These are phyloP conservation scores for Octodon degus DNA, from an alignment of 2,113 vertebrate species.

Conservation along the genomic window DNA sequence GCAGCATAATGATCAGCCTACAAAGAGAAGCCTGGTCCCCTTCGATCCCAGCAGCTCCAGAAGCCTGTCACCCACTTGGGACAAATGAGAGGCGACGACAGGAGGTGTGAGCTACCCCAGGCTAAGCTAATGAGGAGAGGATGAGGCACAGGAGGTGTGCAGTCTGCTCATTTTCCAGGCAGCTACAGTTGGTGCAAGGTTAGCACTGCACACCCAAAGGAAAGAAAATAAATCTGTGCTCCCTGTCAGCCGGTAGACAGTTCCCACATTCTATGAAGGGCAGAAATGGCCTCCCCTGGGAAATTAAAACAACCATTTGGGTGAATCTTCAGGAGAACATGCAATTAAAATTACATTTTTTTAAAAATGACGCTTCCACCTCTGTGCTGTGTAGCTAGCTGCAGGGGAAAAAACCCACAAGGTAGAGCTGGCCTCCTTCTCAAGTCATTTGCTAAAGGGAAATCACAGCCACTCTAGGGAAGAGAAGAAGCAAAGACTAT, in stretches of 20 bases:
- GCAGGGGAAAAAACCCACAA: slow-evolving; percentile 15
- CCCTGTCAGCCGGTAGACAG: neutral
- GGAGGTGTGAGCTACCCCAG: slow-evolving; percentile 49
- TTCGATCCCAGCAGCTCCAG: neutral
- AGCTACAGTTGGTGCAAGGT: neutral
- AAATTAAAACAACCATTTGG: slow-evolving; percentile 75
- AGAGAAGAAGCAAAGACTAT: neutral
- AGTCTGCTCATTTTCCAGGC: slow-evolving; percentile 47
- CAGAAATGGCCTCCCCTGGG: slow-evolving; percentile 47
- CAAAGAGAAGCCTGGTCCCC: neutral
- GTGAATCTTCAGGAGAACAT: slow-evolving; percentile 45
- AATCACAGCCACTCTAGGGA: neutral
- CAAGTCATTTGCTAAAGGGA: neutral
- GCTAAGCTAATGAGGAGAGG: slow-evolving; percentile 32
- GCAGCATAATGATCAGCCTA: neutral
- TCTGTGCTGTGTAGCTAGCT: neutral
- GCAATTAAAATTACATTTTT: slow-evolving; percentile 74
- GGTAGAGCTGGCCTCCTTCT: neutral
- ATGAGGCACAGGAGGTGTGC: neutral
- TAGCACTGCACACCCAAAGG: neutral
- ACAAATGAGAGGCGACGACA: neutral
- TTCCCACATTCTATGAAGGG: neutral
- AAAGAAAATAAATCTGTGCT: slow-evolving; percentile 19
- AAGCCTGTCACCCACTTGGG: neutral
- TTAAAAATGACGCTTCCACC: neutral